Evolutionary conservation across 1,140 invertebrate genomes (phyloP), one percentile per base, ranked within the genome.

Genomic region (Heliconius hewitsoni): DNA sequence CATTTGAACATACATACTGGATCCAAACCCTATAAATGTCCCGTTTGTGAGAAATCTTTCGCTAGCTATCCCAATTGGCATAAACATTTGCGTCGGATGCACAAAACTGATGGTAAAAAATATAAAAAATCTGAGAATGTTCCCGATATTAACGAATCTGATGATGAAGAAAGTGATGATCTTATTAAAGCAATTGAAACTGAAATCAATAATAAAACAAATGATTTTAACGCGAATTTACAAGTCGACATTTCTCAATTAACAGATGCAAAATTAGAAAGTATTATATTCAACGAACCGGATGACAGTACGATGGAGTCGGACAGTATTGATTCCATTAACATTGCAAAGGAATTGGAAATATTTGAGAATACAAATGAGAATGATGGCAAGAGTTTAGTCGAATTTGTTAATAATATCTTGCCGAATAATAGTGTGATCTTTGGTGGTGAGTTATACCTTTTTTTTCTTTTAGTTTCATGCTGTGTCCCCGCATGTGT

Each of bases 1-100:
- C 93, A 94, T 75, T 73, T 92, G 19, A 93, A 93, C 79, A 83
- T 86, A 9, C 93, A 94, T 76, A 89, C 87, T 0, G 89, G 88
- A 11, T 60, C 79, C 2, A 87, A 86, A 39, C 90, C 88, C 0
- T 90, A 90, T 87, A 86, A 84, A 39, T 94, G 93, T 78, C 79
- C 80, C 2, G 75, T 84, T 16, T 94, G 93, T 57, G 81, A 83
- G 0, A 94, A 92, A 82, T 80, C 88, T 0, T 94, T 94, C 76
- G 85, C 89, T 1, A 85, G 81, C 71, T 83, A 89, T 27, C 85
- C 91, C 0, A 94, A 93, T 77, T 90, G 85, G 82, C 66, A 73
- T 70, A 94, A 93, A 81, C 93, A 94, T 74, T 30, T 90, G 76
- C 82, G 79, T 5, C 85, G 87, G 52, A 87, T 91, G 74, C 93